Evolutionary conservation across 2,113 vertebrate species (phyloP), one percentile per base, ranked within the genome.

Genomic region (Nibea albiflora): DNA sequence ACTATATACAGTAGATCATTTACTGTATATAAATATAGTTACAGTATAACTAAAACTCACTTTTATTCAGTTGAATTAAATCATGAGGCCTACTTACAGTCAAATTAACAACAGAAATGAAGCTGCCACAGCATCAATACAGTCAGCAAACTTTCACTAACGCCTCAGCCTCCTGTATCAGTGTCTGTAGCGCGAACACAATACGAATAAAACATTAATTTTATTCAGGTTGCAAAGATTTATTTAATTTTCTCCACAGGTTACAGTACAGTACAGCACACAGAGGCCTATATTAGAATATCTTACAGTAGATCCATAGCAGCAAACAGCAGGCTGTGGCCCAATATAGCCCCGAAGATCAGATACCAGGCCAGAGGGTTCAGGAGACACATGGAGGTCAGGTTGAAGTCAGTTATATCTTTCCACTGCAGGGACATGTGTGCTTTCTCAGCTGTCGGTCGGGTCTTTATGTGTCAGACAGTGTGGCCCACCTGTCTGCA

Each of bases 311-410:
- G 65, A 20, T 44, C 54, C 67, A 65, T 67, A 58, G 87, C 85
- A 82, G 84, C 83, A 77, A 31, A 57, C 24, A 31, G 47, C 77
- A 70, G 80, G n/a, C 73, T 67, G 52, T 22, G 17, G 87, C 85
- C 78, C 73, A 85, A 92, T 93, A 89, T 94, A 93, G 87, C 74
- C 78, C 35, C 72, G 46, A 68, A 90, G 87, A 92, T 92, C 89
- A 92, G 78, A 92, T 93, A 88, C 72, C 88, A 85, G 86, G 80
- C 31, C 24, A 31, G 5, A 20, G 85, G 76, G 88, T 92, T 86
- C 84, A 89, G 80, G 53, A 79, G 85, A 84, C 73, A 81, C 60
- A 71, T 26, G 76, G 66, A 49, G 80, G 70, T 77, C 78, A 77
- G 67, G 57, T 44, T 74, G 75, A 82, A 80, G 82, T 73, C 81